Conservation (phyloP, 1,140 invertebrate species). For the Ctenoplectra terminalis region DNA sequence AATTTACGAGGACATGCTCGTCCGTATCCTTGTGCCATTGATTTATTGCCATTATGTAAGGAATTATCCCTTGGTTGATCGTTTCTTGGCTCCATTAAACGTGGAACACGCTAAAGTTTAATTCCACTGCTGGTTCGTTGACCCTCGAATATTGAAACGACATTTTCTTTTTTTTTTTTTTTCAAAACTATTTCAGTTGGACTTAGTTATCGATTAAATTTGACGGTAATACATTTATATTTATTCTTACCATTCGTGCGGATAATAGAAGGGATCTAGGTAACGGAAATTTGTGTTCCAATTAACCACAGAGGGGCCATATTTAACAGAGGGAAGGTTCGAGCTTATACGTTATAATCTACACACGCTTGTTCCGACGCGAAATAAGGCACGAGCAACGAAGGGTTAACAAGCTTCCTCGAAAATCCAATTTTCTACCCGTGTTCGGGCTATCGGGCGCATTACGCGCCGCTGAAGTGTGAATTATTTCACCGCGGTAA, state of each 20-base stretch:
- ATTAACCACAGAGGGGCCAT: slow-evolving; percentile 6
- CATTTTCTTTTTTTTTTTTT: too few relatives aligned
- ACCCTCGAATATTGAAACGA: background rate
- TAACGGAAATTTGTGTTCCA: background rate
- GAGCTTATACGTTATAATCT: background rate
- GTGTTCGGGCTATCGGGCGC: background rate
- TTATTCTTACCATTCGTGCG: background rate
- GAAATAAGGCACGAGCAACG: background rate
- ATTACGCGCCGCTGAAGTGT: slow-evolving; percentile 4
- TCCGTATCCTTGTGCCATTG: slow-evolving; percentile 9
- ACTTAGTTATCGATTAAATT: too few relatives aligned
- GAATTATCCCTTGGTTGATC: background rate
- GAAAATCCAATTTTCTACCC: slow-evolving; percentile 16
- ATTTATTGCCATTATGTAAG: slow-evolving; percentile 38
- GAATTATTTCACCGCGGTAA: slow-evolving; percentile 33
- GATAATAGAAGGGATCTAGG: too few relatives aligned
- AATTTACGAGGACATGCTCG: slow-evolving; percentile 26
- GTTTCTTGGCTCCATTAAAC: too few relatives aligned
- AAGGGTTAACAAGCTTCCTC: slow-evolving; percentile 20
- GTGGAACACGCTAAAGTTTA: background rate
- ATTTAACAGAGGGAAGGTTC: background rate
- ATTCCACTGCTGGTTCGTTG: background rate
- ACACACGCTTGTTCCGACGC: too few relatives aligned
- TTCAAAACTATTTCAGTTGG: too few relatives aligned
- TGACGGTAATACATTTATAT: too few relatives aligned